Evolutionary conservation across 2,113 vertebrate species (phyloP), one percentile per base, ranked within the genome.

Genomic region (Sprattus sprattus): DNA sequence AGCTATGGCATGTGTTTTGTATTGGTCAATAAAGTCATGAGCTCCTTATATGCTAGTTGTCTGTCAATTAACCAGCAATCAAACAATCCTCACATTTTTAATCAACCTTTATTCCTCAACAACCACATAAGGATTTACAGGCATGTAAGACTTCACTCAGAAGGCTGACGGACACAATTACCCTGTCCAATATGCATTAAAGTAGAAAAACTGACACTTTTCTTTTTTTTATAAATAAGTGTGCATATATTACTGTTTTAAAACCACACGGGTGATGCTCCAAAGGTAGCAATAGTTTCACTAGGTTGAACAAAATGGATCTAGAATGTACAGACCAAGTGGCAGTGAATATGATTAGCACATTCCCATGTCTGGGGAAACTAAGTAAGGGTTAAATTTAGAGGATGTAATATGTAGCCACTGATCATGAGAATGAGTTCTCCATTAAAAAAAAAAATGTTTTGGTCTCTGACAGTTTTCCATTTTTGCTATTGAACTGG

Each of bases 41-140:
- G 50, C 54, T 20, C 20, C 20, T 60, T 60, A 20, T 32, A 6
- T 71, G n/a, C 32, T 10, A 1, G n/a, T 25, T 71, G 64, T 71
- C n/a, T 32, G 64, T 32, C 25, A 2, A 32, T 71, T 11, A 25
- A 28, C 7, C 25, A 71, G 25, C 7, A 67, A 10, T 9, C 60
- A 67, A n/a, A 64, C 20, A 57, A 10, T 67, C 52, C 4, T 54
- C 16, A 15, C 3, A 7, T 6, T 67, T 67, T 67, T 67, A 71
- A 71, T 71, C 64, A 71, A 71, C 64, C 64, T 71, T 71, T 71
- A 71, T 71, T 71, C 64, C 64, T 32, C 28, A 71, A 32, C 64
- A 67, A 67, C 64, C 64, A 18, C n/a, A 28, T 71, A 71, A 8
- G 64, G 64, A 71, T 32, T 71, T 28, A 71, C 25, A 32, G 64